These are phyloP conservation scores for Sphaerophoria taeniata DNA, from an alignment of 2,888 invertebrate genomes.

Conservation along the genomic window DNA sequence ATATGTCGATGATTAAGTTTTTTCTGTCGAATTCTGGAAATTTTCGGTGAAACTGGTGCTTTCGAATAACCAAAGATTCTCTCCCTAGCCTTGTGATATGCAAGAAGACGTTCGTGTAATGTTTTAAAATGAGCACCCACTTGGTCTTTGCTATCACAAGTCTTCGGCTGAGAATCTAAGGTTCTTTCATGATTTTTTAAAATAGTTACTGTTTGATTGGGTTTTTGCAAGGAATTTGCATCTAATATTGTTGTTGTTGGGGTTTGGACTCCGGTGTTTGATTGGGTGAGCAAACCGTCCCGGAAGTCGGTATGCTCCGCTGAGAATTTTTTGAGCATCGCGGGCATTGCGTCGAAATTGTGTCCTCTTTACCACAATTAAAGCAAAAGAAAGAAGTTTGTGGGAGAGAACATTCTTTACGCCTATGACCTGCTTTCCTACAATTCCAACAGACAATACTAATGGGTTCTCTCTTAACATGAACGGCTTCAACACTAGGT, in stretches of 20 bases:
- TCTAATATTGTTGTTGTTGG: no score
- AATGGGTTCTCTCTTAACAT: neutral
- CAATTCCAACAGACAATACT: slow-evolving; percentile 16
- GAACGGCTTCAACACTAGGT: neutral
- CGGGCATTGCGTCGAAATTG: neutral
- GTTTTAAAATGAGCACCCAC: neutral
- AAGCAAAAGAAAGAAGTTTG: slow-evolving; percentile 7
- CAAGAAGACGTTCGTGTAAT: slow-evolving; percentile 16
- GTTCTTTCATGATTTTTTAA: slow-evolving; percentile 7
- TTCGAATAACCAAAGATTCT: slow-evolving; percentile 1
- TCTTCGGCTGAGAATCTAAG: neutral
- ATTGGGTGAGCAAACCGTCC: neutral
- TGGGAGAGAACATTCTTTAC: neutral
- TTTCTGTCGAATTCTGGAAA: neutral
- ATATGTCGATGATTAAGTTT: slow-evolving; percentile 1
- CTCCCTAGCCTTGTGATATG: neutral
- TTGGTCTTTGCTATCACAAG: neutral
- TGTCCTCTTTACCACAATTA: slow-evolving; percentile 13
- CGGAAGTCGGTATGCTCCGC: slow-evolving; percentile 9
- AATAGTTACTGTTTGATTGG: slow-evolving; percentile 2
- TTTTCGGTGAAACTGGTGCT: neutral
- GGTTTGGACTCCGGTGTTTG: slow-evolving; percentile 3
- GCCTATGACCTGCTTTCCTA: neutral
- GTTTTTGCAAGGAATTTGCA: neutral
- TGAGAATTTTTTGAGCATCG: neutral